Conservation (phyloP, 2,888 invertebrate species). For the Fragum sueziense region DNA sequence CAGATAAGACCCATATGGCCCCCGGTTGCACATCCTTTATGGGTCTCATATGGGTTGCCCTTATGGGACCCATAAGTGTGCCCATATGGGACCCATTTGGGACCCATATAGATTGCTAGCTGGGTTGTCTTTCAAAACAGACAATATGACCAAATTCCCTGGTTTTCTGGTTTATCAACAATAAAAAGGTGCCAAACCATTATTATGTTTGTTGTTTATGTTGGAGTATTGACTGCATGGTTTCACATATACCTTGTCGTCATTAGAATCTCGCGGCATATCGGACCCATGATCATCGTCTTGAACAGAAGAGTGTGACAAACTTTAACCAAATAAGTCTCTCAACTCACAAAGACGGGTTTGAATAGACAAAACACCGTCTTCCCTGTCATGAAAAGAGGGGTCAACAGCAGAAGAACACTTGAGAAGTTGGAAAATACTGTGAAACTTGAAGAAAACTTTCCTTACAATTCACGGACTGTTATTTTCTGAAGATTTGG, state of each 20-base stretch:
- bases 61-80: too few species aligned
- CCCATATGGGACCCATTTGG: too few species aligned
- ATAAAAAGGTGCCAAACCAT: background rate
- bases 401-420: background rate
- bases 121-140: slow-evolving; percentile 25
- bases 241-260: background rate
- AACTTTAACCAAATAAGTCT: background rate
- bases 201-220: background rate
- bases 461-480: background rate
- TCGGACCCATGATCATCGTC: too few species aligned
- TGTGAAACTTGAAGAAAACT: background rate
- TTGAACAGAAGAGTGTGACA: background rate
- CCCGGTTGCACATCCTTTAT: too few species aligned
- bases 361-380: background rate
- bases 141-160: slow-evolving; percentile 29
- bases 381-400: background rate
- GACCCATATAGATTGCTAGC: too few species aligned
- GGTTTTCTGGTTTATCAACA: background rate
- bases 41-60: too few species aligned
- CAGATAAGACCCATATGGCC: too few species aligned
- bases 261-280: background rate
- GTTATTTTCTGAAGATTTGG: background rate
- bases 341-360: background rate
- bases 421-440: background rate
- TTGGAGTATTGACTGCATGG: background rate